Percentiles rank a stretch among this genome's conserved stretches.
Evolutionary conservation across 2,888 invertebrate genomes (phyloP).

Genomic region (Unio pictorum): DNA sequence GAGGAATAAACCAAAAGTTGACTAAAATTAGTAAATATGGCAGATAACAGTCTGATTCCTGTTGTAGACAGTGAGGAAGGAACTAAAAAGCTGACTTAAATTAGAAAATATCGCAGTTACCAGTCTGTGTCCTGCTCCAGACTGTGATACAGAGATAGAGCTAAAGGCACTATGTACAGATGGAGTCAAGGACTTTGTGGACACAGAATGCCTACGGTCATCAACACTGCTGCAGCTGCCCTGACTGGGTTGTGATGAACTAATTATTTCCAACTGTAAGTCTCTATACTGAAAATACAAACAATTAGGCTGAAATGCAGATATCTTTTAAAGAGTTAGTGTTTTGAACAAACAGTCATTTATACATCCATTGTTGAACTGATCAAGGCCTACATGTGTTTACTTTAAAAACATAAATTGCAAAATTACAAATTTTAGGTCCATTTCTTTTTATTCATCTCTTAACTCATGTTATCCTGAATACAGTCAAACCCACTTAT

Average conservation of each 20-base stretch:
- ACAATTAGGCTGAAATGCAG: not conserved
- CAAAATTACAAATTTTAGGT: too few relatives aligned
- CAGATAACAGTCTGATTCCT: constrained; percentile 11
- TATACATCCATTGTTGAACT: too few relatives aligned
- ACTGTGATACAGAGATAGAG: constrained; percentile 37
- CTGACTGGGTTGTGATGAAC: constrained; percentile 3
- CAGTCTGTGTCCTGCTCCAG: constrained; percentile 31
- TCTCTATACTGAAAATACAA: constrained; percentile 19
- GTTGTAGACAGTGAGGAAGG: constrained; percentile 42
- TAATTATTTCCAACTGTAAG: constrained; percentile 16
- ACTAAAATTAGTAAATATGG: too few relatives aligned
- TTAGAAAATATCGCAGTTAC: too few relatives aligned
- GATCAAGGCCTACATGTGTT: too few relatives aligned
- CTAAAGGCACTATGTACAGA: constrained; percentile 61
- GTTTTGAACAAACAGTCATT: too few relatives aligned
- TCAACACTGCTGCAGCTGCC: constrained; percentile 4
- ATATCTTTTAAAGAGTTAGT: too few relatives aligned
- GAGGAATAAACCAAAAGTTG: constrained; percentile 3
- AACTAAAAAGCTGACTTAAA: not conserved
- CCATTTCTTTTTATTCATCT: too few relatives aligned
- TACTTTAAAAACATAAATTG: too few relatives aligned
- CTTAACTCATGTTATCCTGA: too few relatives aligned
- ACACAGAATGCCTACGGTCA: constrained; percentile 25
- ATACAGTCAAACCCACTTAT: too few relatives aligned
- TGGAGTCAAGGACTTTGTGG: constrained; percentile 51